Conservation (phyloP, 2,797 vertebrate genomes). For the Danionella dracula region DNA sequence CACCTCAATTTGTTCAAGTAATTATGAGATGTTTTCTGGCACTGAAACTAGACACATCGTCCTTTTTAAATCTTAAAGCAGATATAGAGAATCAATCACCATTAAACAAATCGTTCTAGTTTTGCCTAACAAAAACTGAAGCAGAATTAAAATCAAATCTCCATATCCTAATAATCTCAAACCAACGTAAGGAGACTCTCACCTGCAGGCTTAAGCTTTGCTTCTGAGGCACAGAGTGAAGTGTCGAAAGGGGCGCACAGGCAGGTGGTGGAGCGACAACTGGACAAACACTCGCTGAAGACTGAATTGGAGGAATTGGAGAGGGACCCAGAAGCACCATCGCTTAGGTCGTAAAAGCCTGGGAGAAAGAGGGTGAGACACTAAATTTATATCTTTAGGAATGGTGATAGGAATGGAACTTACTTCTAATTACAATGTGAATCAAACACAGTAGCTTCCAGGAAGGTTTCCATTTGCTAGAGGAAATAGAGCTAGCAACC, state of each 20-base stretch:
- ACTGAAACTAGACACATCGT: conserved; percentile 3
- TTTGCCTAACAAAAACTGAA: conserved; percentile 16
- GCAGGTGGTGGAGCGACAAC: conserved; percentile 86
- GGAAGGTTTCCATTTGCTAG: neutral
- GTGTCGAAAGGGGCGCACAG: conserved; percentile 84
- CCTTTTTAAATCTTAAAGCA: conserved; percentile 11
- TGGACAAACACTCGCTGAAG: conserved; percentile 95
- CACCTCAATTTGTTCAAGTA: conserved; percentile 30
- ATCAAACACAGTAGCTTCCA: neutral
- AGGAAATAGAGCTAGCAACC: neutral
- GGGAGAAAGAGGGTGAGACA: conserved; percentile 31
- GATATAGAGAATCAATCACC: conserved; percentile 3
- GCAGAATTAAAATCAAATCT: neutral
- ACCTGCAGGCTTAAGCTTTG: conserved; percentile 81
- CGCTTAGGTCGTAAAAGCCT: conserved; percentile 97
- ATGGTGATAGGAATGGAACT: no score
- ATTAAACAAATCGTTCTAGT: conserved; percentile 15
- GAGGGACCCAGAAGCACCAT: conserved; percentile 85
- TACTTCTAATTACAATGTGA: neutral
- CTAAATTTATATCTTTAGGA: conserved; percentile 8
- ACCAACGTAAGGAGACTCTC: conserved; percentile 45
- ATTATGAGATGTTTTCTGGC: conserved; percentile 35
- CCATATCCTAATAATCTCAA: conserved; percentile 6
- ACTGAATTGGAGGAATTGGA: conserved; percentile 97
- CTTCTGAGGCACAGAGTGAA: conserved; percentile 77